Evolutionary conservation across 1,140 invertebrate species (phyloP), one percentile per base, ranked within the genome.

Genomic region (Carposina sasakii): DNA sequence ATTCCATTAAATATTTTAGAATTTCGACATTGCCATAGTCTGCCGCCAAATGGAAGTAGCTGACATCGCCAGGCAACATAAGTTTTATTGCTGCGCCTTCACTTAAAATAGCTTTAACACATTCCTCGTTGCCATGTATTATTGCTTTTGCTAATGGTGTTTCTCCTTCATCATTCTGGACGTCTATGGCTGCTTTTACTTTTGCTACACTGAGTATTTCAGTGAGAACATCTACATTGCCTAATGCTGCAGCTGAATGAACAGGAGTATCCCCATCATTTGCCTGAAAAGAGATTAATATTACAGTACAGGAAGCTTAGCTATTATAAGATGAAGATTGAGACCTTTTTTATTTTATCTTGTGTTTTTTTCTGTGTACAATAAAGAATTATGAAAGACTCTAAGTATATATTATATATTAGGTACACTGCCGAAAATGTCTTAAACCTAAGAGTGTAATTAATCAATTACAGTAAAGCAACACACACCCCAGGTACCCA

Each of bases 211-310:
- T 76, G 17, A 90, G 74, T 3, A 93, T 83, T 66, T 91, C 82
- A 51, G 86, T 81, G 1, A 92, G 81, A 4, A 92, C 85, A 23
- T 91, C 88, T 60, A 78, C 10, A 56, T 91, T 87, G 0, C 90
- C 91, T 15, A 81, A 68, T 17, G 86, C 67, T 40, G 88, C 87
- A n/a, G 89, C 89, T 26, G 87, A 72, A 54, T 88, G 86, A 15
- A 91, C 71, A 2, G 88, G 79, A 19, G 85, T 89, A 54, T 87
- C 76, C 9, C 86, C 88, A n/a, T 90, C 87, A 33, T 90, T 88
- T 54, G 90, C 90, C 76, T 81, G 52, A 24, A 71, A 64, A 40
- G 5, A 39, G 20, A 20, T 21, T 17, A 39, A 39, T 8, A 15
- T 34, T 15, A 34, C 15, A 5, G 8, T n/a, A n/a, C n/a, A n/a